Evolutionary conservation across 2,888 invertebrate species (phyloP).

Genomic region (Stictocephala bisonia): DNA sequence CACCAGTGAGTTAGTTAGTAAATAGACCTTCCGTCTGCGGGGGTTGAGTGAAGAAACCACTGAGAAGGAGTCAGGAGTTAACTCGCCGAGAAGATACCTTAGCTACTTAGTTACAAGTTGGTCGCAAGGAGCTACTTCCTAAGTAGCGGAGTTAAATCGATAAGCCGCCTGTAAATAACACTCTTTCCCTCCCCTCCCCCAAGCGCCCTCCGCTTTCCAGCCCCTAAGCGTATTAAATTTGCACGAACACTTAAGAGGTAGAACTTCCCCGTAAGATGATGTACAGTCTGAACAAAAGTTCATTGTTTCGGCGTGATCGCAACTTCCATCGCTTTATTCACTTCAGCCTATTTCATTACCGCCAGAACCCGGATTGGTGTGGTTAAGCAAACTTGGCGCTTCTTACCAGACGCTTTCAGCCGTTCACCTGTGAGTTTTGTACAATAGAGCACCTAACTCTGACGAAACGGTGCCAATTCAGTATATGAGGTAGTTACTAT

Average conservation of each 20-base stretch:
- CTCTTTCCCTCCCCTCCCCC: constrained; percentile 42
- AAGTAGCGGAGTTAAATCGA: constrained; percentile 44
- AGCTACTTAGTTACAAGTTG: constrained; percentile 34
- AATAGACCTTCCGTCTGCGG: no score
- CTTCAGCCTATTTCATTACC: constrained; percentile 33
- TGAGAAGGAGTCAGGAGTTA: constrained; percentile 22
- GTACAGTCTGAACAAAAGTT: constrained; percentile 32
- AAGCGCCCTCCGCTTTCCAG: constrained; percentile 39
- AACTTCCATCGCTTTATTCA: constrained; percentile 34
- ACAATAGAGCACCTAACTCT: no score
- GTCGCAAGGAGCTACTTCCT: neutral
- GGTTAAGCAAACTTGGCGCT: no score
- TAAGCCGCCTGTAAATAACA: constrained; percentile 44
- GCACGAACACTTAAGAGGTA: constrained; percentile 50
- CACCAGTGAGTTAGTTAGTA: no score
- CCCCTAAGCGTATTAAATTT: constrained; percentile 50
- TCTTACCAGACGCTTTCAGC: no score
- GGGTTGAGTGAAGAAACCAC: no score
- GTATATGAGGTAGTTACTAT: no score
- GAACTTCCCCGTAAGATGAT: constrained; percentile 42
- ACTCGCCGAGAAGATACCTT: constrained; percentile 18
- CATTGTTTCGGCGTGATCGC: constrained; percentile 19
- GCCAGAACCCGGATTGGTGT: no score
- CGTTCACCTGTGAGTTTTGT: no score
- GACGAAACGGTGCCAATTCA: no score